Evolutionary conservation across 2,888 invertebrate genomes (phyloP).

Genomic region (Ormyrus pomaceus): DNA sequence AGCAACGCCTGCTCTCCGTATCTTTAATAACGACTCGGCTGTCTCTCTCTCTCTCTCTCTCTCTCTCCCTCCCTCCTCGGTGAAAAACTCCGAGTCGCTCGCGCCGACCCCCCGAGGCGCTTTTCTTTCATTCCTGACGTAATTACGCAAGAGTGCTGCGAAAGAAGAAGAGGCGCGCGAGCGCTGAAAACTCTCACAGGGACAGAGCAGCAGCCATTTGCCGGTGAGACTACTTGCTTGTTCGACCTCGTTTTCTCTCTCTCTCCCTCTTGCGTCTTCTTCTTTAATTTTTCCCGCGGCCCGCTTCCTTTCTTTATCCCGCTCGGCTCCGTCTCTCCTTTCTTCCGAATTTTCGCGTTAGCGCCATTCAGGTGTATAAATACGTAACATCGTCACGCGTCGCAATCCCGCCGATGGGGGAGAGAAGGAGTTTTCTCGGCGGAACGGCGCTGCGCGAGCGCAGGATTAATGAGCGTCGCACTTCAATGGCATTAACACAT

Average conservation of each 20-base stretch:
- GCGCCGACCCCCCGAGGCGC: slow-evolving; percentile 62
- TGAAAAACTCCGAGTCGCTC: slow-evolving; percentile 44
- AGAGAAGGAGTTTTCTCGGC: slow-evolving; percentile 19
- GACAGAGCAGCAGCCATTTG: slow-evolving; percentile 46
- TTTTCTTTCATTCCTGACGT: slow-evolving; percentile 69
- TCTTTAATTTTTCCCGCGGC: slow-evolving; percentile 34
- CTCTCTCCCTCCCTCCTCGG: not conserved
- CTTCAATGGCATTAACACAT: slow-evolving; percentile 55
- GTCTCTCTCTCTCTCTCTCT: not conserved
- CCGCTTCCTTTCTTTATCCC: not conserved
- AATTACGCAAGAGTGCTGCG: slow-evolving; percentile 65
- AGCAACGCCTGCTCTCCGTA: slow-evolving; percentile 38
- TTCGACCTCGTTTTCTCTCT: slow-evolving; percentile 51
- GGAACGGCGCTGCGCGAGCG: slow-evolving; percentile 16
- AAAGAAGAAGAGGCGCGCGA: slow-evolving; percentile 28
- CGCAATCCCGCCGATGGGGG: slow-evolving; percentile 26
- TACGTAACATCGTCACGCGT: slow-evolving; percentile 2
- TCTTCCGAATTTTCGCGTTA: slow-evolving; percentile 40
- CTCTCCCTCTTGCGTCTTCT: slow-evolving; percentile 10
- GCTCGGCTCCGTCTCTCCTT: slow-evolving; percentile 2
- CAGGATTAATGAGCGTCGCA: slow-evolving; percentile 49
- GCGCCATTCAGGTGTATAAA: too few relatives aligned
- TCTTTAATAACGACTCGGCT: slow-evolving; percentile 50
- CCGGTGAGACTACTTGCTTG: slow-evolving; percentile 40
- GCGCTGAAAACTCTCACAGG: slow-evolving; percentile 50